Base-by-base conservation (phyloP, 1,140 invertebrate species). In the Papilio helenus region DNA sequence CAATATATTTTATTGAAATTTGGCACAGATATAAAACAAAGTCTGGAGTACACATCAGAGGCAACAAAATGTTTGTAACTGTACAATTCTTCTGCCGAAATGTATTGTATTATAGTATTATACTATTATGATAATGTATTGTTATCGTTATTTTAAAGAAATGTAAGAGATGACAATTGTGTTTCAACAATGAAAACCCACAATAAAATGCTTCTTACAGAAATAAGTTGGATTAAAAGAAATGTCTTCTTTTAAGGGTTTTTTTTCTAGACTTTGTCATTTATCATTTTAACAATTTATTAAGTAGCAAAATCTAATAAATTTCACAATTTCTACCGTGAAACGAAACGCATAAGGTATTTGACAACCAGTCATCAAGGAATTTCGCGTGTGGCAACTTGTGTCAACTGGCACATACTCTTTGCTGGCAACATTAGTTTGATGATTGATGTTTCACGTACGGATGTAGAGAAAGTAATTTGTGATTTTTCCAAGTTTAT, bases 391-490 rank as follows among this genome's bases (percentile, higher is more conserved):
- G 34, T 39, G 34, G 44, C 51, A 55, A 55, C 51, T 55, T 20
- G 51, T 55, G 51, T 8, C 51, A 55, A 20, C 51, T 55, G 81
- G n/a, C n/a, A n/a, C n/a, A n/a, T n/a, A n/a, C n/a, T n/a, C n/a
- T n/a, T n/a, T n/a, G n/a, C n/a, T n/a, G n/a, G 86, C 86, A 89
- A 89, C 86, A 86, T 82, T 79, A 88, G 84, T 87, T 85, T 85
- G 80, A 84, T 84, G 88, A 90, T 87, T 88, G 87, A 87, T 91
- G 87, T 88, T 85, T 90, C 84, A 85, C 83, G 80, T 85, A 88
- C 84, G 86, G 86, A 87, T 85, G 84, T 87, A 84, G 89, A 90
- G 90, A 92, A 92, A 92, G 88, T 92, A 86, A 89, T 85, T 88
- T 83, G 79, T 81, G 80, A 84, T 79, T 84, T 83, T 84, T 82